Percentiles rank a stretch among this genome's conserved stretches.
Conservation (phyloP, 2,888 invertebrate species). For the Isoperla grammatica region DNA sequence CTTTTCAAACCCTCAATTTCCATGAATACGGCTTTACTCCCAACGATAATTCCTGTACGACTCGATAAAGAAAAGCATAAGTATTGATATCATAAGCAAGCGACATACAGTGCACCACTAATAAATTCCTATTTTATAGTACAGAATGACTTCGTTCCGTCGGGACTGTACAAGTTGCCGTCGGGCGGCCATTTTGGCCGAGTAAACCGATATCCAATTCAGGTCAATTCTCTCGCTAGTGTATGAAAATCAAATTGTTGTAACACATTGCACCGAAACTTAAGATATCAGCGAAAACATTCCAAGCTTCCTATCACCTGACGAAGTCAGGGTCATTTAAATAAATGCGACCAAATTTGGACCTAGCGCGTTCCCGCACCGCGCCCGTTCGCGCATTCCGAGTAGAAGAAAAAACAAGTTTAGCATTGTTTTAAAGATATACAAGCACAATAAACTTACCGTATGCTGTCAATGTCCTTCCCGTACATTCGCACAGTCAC, state of each 20-base stretch:
- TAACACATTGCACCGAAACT: not conserved
- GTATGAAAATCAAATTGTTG: not conserved
- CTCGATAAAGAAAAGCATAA: conserved; percentile 3
- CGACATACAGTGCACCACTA: conserved; percentile 5
- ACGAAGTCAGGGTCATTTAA: conserved; percentile 9
- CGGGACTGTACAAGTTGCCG: conserved; percentile 30
- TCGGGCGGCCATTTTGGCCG: conserved; percentile 42
- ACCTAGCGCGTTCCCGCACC: not conserved
- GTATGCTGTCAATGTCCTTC: not conserved
- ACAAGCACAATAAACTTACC: conserved; percentile 9
- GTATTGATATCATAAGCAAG: conserved; percentile 20
- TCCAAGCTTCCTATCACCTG: not conserved
- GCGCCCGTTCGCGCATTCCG: too few species aligned
- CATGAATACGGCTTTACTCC: not conserved
- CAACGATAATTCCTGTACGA: not conserved
- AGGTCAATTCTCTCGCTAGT: not conserved
- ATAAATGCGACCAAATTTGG: conserved; percentile 14
- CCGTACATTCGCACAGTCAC: not conserved
- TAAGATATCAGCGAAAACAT: not conserved
- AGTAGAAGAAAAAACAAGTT: conserved; percentile 11
- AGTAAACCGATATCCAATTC: conserved; percentile 24
- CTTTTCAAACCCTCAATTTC: conserved; percentile 18
- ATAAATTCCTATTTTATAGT: conserved; percentile 19
- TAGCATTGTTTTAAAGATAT: not conserved
- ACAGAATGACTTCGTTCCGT: conserved; percentile 9